Percentiles rank a stretch among this genome's conserved stretches.
Evolutionary conservation across 2,797 vertebrate species (phyloP).

Genomic region (Myiotriccus ornatus): DNA sequence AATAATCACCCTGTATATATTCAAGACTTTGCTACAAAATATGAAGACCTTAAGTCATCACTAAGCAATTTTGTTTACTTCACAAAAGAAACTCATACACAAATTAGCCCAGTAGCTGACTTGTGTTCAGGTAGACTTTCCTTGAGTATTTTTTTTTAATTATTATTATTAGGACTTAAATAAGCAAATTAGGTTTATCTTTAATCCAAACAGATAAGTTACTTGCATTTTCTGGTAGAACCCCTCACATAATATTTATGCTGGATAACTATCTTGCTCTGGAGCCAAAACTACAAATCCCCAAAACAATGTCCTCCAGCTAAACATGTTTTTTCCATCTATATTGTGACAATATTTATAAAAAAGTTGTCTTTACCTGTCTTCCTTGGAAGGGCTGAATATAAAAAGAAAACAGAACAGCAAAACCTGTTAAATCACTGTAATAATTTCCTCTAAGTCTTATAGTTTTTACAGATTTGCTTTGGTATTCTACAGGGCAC

Average conservation of each 20-base stretch:
- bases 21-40: not conserved
- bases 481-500: not conserved
- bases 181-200: not conserved
- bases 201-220: not conserved
- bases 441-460: not conserved
- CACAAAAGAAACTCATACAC: not conserved
- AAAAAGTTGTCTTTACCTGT: constrained; percentile 78
- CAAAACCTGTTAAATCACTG: not conserved
- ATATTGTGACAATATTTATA: not conserved
- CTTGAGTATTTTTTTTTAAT: not conserved
- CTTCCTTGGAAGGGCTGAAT: constrained; percentile 81
- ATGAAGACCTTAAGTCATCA: not conserved
- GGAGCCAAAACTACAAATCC: not conserved
- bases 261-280: not conserved
- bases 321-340: not conserved
- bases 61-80: not conserved
- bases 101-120: not conserved
- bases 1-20: not conserved
- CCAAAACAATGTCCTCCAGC: not conserved
- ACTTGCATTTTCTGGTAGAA: not conserved
- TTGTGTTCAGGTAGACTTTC: not conserved
- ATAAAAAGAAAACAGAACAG: constrained; percentile 37
- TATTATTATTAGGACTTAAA: not conserved
- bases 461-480: not conserved
- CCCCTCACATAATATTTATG: not conserved